These are phyloP conservation scores for Dolichotis patagonum DNA, from an alignment of 2,113 vertebrate genomes.

Conservation along the genomic window DNA sequence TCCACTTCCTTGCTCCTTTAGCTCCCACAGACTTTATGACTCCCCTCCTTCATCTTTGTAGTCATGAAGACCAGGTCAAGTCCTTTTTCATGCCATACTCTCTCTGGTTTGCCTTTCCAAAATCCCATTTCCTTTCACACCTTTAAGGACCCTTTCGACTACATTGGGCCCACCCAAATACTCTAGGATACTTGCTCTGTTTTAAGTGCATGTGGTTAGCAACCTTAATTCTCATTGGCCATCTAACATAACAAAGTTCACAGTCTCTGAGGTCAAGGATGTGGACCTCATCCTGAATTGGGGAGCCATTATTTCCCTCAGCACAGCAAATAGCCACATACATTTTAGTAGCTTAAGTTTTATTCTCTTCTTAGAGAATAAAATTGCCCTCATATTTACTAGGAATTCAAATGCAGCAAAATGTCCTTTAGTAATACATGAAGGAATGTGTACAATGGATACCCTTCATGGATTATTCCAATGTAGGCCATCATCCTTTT, in stretches of 20 bases:
- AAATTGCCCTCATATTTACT: background rate
- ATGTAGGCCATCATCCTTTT: background rate
- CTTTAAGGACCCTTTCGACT: background rate
- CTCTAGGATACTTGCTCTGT: background rate
- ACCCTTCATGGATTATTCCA: background rate
- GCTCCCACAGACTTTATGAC: background rate
- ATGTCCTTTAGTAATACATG: background rate
- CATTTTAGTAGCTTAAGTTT: background rate
- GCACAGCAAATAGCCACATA: background rate
- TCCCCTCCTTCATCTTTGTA: background rate
- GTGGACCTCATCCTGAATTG: background rate
- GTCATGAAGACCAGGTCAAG: background rate
- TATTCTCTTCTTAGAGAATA: too few species aligned
- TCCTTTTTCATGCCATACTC: background rate
- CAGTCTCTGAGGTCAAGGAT: background rate
- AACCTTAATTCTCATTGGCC: background rate
- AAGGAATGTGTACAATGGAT: background rate
- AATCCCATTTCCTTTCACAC: background rate
- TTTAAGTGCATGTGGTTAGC: background rate
- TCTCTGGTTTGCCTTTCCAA: background rate
- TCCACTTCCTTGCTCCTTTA: background rate
- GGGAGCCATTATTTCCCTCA: background rate
- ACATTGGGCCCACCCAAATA: background rate
- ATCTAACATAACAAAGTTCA: background rate
- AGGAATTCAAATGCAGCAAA: conserved; percentile 21